These are phyloP conservation scores for Maniola hyperantus DNA, from an alignment of 2,888 invertebrate genomes.

Conservation along the genomic window DNA sequence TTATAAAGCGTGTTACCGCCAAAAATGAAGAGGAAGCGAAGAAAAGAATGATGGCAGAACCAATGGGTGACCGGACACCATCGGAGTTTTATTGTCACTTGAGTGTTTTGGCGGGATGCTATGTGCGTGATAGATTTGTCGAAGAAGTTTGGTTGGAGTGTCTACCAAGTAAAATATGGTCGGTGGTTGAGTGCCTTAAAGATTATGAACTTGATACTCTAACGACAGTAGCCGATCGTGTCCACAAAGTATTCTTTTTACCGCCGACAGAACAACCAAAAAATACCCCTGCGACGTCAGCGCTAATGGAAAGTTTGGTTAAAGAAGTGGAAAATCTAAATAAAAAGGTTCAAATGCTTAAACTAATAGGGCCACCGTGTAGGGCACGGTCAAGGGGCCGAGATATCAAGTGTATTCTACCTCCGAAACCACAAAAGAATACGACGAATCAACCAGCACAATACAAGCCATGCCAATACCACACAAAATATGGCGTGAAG, in stretches of 20 bases:
- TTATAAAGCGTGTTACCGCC: constrained; percentile 5
- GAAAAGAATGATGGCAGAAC: constrained; percentile 14
- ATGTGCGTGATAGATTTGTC: constrained; percentile 5
- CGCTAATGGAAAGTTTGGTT: constrained; percentile 7
- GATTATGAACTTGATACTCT: background rate
- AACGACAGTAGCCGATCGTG: constrained; percentile 12
- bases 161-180: constrained; percentile 15
- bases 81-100: constrained; percentile 13
- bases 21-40: constrained; percentile 22
- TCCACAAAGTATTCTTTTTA: constrained; percentile 6
- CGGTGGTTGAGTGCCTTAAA: constrained; percentile 11
- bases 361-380: background rate
- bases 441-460: background rate
- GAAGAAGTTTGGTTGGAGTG: constrained; percentile 12
- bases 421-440: background rate
- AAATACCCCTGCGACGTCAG: background rate
- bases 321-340: constrained; percentile 16
- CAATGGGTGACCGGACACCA: constrained; percentile 8
- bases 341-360: constrained; percentile 14
- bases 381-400: background rate
- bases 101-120: constrained; percentile 1
- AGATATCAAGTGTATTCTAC: background rate
- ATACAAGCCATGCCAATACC: background rate
- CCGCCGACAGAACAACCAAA: background rate
- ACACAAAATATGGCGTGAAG: constrained; percentile 15